Evolutionary conservation across 2,113 vertebrate genomes (phyloP), one percentile per base, ranked within the genome.

Genomic region (Notarius lentiginosus): DNA sequence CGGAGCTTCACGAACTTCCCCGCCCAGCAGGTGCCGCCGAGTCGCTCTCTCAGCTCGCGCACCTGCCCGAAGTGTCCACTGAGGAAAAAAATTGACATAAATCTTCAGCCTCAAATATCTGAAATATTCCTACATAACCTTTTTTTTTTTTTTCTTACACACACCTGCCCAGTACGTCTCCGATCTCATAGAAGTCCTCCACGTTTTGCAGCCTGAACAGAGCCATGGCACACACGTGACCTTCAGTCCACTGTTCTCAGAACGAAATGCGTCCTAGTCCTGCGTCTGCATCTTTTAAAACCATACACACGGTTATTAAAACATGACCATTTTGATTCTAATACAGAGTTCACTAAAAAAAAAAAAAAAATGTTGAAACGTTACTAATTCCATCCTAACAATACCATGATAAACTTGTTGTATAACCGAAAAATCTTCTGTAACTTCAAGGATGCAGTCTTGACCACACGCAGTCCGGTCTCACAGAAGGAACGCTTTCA

Each of bases 1-100:
- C 56, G 76, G 0, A 22, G 66, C 92, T 92, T 90, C 47, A 95
- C 66, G 0, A 91, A 90, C 34, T 94, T 94, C 70, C 93, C 92
- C 0, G 94, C 95, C n/a, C 90, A 94, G 68, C 85, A 87, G 0
- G 63, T 0, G 8, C 92, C 88, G 0, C 85, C 87, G 85, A 89
- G 79, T 56, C 84, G 91, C 53, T 92, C 76, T 7, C 34, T 90
- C 88, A 93, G 93, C 1, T 90, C 88, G 65, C 82, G 89, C 85
- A 94, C 91, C 84, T 91, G 89, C 0, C 94, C 93, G 0, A 93
- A 94, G 76, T 92, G 93, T 1, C 94, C 94, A 0, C 91, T 92
- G 92, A 41, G 41, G 1, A 20, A 75, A 30, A 4, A 41, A 22
- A 41, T 60, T 34, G 41, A 17, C 18, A 58, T 8, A 20, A 30